Conservation (phyloP, 2,113 vertebrate species). For the Cebidichthys violaceus region DNA sequence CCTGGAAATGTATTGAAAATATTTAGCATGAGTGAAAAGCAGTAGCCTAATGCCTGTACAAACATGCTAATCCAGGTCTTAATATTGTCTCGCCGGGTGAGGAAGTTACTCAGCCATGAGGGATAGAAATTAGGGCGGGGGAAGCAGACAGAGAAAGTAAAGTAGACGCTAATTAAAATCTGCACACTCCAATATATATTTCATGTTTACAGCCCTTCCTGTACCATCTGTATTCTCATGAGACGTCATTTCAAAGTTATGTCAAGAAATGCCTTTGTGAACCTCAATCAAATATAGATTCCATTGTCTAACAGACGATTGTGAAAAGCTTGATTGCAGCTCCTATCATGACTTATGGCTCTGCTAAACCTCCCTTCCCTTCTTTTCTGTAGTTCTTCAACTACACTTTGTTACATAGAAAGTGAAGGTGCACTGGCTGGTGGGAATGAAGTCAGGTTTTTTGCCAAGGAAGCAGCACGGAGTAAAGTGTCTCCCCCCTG, state of each 20-base stretch:
- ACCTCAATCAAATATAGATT: slow-evolving; percentile 66
- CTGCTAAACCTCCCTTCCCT: slow-evolving; percentile 35
- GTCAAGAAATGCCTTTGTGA: slow-evolving; percentile 72
- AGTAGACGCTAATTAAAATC: slow-evolving; percentile 8
- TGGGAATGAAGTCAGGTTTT: slow-evolving; percentile 7
- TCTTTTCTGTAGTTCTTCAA: slow-evolving; percentile 27
- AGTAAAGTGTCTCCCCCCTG: slow-evolving; percentile 37
- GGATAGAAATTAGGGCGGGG: slow-evolving; percentile 2
- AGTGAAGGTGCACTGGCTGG: neutral
- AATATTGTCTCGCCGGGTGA: slow-evolving; percentile 1
- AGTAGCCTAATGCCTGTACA: slow-evolving; percentile 22
- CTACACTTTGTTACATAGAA: neutral
- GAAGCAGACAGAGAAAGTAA: slow-evolving; percentile 7
- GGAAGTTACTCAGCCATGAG: slow-evolving; percentile 19
- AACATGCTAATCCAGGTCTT: slow-evolving; percentile 20
- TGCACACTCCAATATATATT: slow-evolving; percentile 16
- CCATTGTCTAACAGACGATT: slow-evolving; percentile 54
- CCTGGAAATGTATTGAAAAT: slow-evolving; percentile 34
- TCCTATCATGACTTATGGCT: slow-evolving; percentile 21
- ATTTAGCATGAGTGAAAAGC: slow-evolving; percentile 31
- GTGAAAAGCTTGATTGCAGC: slow-evolving; percentile 31
- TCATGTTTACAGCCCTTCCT: slow-evolving; percentile 34
- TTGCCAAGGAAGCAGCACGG: slow-evolving; percentile 5
- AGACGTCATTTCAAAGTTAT: slow-evolving; percentile 53
- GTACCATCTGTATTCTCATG: slow-evolving; percentile 36